These are phyloP conservation scores for Amphiprion percula DNA, from an alignment of 2,113 vertebrate species.

Conservation along the genomic window DNA sequence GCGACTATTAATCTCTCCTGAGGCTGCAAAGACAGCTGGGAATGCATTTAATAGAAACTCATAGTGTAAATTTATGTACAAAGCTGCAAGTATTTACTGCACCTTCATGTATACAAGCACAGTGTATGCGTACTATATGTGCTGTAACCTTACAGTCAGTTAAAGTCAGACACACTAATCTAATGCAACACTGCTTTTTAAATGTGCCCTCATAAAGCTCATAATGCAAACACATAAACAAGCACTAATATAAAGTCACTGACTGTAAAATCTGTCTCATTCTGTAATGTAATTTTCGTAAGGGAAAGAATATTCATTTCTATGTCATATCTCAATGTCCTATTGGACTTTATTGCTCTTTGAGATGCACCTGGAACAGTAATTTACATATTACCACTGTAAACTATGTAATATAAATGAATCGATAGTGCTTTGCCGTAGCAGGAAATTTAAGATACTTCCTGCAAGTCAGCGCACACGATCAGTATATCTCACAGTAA, in stretches of 20 bases:
- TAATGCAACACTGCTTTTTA: slow-evolving; percentile 6
- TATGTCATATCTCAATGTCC: not conserved
- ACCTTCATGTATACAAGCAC: not conserved
- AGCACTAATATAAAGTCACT: slow-evolving; percentile 29
- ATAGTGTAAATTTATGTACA: slow-evolving; percentile 8
- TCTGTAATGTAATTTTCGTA: slow-evolving; percentile 28
- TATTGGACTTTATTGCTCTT: not conserved
- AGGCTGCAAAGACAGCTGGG: not conserved
- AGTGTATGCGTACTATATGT: not conserved
- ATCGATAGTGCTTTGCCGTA: not conserved
- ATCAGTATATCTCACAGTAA: not conserved
- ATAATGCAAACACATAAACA: slow-evolving; percentile 46
- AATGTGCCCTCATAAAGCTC: slow-evolving; percentile 23
- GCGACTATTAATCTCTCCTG: slow-evolving; percentile 11
- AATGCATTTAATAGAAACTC: slow-evolving; percentile 13
- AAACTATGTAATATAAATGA: not conserved
- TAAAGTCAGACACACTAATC: not conserved
- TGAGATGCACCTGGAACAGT: not conserved
- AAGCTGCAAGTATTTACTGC: slow-evolving; percentile 7
- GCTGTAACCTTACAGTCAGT: not conserved
- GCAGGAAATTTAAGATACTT: not conserved
- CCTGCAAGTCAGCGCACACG: not conserved
- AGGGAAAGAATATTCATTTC: slow-evolving; percentile 25
- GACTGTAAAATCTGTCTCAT: slow-evolving; percentile 10
- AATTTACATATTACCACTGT: not conserved